A percentile compares a stretch with the other conserved stretches of the same genome.
Conservation (phyloP, 2,888 invertebrate genomes). For the Microctonus aethiopoides region DNA sequence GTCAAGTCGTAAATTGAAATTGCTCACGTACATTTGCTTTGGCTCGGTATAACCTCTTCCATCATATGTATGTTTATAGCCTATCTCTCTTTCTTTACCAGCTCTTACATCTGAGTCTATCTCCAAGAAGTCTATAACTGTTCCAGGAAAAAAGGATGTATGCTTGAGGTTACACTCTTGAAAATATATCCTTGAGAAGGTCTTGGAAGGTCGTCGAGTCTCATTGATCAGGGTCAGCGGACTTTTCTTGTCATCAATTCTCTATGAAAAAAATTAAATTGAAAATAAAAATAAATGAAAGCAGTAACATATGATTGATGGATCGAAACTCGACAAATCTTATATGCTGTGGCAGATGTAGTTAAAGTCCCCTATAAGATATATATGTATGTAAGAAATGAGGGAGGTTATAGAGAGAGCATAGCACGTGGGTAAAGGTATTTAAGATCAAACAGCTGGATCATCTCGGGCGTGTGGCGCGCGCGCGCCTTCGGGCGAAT, state of each 20-base stretch:
- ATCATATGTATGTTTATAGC: conserved; percentile 2
- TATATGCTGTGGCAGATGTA: conserved; percentile 54
- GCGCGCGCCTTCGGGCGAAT: conserved; percentile 48
- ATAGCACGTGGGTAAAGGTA: conserved; percentile 54
- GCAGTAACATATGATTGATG: conserved; percentile 26
- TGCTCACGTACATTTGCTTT: conserved; percentile 42
- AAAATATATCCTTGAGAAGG: conserved; percentile 46
- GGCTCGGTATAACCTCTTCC: conserved; percentile 26
- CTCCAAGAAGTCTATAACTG: conserved; percentile 12
- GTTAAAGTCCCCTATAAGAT: conserved; percentile 36
- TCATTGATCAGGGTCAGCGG: conserved; percentile 7
- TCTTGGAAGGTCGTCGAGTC: conserved; percentile 25
- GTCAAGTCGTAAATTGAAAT: conserved; percentile 44
- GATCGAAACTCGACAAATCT: conserved; percentile 44
- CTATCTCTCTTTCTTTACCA: neutral
- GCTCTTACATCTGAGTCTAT: neutral
- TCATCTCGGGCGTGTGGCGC: conserved; percentile 60
- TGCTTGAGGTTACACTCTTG: conserved; percentile 39
- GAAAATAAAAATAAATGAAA: neutral
- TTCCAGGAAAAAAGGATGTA: conserved; percentile 42
- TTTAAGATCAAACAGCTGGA: conserved; percentile 65
- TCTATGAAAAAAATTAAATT: neutral
- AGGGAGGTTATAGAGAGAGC: neutral
- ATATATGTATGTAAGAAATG: neutral
- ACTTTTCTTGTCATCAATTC: neutral